Conservation (phyloP, 2,113 vertebrate genomes). For the Cinclus cinclus region DNA sequence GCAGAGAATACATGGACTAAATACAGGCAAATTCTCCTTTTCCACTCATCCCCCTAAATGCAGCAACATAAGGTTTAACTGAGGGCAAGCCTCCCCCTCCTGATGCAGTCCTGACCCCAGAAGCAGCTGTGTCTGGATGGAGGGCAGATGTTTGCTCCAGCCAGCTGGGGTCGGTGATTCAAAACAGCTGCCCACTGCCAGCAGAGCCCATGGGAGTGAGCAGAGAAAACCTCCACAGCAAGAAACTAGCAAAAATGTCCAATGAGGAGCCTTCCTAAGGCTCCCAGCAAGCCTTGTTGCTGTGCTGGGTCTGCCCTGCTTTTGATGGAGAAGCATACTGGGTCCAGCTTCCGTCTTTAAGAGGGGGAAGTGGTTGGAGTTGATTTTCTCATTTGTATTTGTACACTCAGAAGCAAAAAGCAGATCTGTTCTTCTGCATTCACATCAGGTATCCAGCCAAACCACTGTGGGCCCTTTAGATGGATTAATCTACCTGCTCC, state of each 20-base stretch:
- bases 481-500: constrained; percentile 4
- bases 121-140: neutral
- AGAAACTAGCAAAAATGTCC: neutral
- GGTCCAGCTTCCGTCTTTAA: neutral
- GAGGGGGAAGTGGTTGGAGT: neutral
- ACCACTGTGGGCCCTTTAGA: neutral
- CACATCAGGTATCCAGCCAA: neutral
- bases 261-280: neutral
- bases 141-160: neutral
- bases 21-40: neutral
- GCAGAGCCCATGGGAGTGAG: neutral
- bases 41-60: neutral
- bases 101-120: neutral
- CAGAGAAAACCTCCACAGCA: neutral
- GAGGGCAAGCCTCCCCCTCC: neutral
- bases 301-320: neutral
- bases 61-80: neutral
- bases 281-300: neutral
- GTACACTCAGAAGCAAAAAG: neutral
- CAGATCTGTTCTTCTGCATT: constrained; percentile 8
- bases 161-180: neutral
- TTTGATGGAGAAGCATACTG: neutral
- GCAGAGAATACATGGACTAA: neutral
- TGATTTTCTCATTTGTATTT: constrained; percentile 14
- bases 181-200: neutral